phyloP scores from a whole-genome alignment of 2,113 vertebrate species.

The Todiramphus chloris region DNA sequence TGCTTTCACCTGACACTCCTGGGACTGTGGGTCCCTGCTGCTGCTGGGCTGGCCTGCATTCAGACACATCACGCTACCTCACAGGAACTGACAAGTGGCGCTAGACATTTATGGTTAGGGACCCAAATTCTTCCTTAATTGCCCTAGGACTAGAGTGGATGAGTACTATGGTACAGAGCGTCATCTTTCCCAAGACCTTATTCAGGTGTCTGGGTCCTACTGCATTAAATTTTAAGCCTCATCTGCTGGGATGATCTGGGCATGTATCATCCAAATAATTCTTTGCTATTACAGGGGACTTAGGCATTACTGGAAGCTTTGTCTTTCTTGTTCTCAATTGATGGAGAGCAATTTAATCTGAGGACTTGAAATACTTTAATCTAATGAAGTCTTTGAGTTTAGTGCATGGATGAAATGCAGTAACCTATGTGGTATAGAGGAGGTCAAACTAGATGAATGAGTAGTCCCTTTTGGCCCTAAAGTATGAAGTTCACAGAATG shows the following conservation, averaged over 20 bases:
- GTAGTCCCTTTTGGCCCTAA: neutral
- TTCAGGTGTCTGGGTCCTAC: neutral
- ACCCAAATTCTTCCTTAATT: neutral
- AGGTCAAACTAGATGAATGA: neutral
- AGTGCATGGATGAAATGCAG: neutral
- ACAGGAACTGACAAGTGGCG: neutral
- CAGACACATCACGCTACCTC: neutral
- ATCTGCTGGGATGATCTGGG: neutral
- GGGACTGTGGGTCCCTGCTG: neutral
- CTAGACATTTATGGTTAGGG: neutral
- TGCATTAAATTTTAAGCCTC: constrained; percentile 19
- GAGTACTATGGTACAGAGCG: neutral
- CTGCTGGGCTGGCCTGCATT: neutral
- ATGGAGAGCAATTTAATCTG: constrained; percentile 10
- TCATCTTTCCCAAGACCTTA: neutral
- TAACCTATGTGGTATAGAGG: neutral
- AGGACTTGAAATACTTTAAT: neutral
- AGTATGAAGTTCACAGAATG: neutral
- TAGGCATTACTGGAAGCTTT: neutral
- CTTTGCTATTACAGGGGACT: neutral
- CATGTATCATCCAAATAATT: neutral
- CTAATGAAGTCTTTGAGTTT: constrained; percentile 13
- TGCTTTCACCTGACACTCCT: neutral
- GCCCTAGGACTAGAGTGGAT: neutral
- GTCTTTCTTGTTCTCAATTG: neutral